Evolutionary conservation across 2,113 vertebrate species (phyloP).

Genomic region (Sapayoa aenigma): DNA sequence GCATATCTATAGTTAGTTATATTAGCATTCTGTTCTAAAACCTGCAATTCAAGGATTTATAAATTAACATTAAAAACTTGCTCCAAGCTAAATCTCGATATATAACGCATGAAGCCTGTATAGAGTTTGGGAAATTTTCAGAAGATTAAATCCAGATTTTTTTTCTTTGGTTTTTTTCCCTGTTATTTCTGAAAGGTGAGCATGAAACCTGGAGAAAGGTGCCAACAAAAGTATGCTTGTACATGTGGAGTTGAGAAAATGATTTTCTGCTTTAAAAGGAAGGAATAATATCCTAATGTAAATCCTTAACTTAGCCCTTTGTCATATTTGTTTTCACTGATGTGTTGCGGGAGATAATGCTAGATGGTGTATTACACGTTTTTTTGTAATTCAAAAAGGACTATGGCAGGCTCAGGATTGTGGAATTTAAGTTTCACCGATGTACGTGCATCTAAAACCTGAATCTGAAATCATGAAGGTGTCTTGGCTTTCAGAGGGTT

Average conservation of each 20-base stretch:
- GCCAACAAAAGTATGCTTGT: neutral
- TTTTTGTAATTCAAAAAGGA: neutral
- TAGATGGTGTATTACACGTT: neutral
- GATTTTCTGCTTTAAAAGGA: neutral
- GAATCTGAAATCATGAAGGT: neutral
- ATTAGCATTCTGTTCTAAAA: conserved; percentile 24
- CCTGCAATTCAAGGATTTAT: neutral
- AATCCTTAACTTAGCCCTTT: neutral
- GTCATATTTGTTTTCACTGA: neutral
- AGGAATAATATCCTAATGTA: neutral
- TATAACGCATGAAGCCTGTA: neutral
- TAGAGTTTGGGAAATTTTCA: neutral
- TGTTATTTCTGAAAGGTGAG: neutral
- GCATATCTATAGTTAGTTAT: neutral
- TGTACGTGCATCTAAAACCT: neutral
- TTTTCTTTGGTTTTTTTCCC: accelerated
- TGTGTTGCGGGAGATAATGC: neutral
- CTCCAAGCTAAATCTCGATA: neutral
- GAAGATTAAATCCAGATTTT: neutral
- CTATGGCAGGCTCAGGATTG: neutral
- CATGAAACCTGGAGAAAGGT: neutral
- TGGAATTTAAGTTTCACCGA: neutral
- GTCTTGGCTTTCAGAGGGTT: neutral
- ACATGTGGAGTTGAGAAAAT: neutral
- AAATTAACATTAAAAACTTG: conserved; percentile 25